Evolutionary conservation across 2,797 vertebrate species (phyloP), one percentile per base, ranked within the genome.

Genomic region (Artibeus lituratus): DNA sequence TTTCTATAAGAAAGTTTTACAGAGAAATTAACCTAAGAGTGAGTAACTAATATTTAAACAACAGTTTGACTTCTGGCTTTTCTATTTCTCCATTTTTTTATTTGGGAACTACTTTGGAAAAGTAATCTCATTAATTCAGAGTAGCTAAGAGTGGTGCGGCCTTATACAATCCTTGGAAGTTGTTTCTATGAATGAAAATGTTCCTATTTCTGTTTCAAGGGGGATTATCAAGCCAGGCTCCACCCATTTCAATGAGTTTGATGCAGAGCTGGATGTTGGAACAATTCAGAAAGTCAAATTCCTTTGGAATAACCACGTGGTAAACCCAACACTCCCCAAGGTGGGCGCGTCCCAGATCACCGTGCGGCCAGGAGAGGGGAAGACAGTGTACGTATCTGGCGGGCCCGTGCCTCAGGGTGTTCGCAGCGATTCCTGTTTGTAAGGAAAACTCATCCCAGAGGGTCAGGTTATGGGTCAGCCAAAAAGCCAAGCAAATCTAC

Each of bases 301-400:
- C 90, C 95, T 99, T 35, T 99, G 99, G 99, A 99, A 99, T 98
- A 99, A 99, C 95, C 84, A 98, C 2, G 1, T 97, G 69, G 0
- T 99, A 35, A 99, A 99, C 90, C 98, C 98, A 86, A 32, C 98
- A 85, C 44, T 98, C 0, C 99, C 99, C 26, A 99, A 94, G 94
- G 97, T 99, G 42, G 99, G 99, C 21, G 99, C 99, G 5, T 92
- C 98, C 35, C 96, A 96, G 72, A 97, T 99, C 94, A 97, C 97
- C 1, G 95, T 99, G 80, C 94, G 98, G 87, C 98, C 96, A 78
- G 98, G 98, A 85, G 62, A 97, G 57, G 98, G 98, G 67, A 90
- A 94, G 15, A 96, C 74, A 10, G 83, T 44, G 99, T 99, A 98
- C 90, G 99, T 99, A 93, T 26, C 93, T 39, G 42, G 15, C n/a